Evolutionary conservation across 2,797 vertebrate genomes (phyloP).

Genomic region (Spea hammondii): DNA sequence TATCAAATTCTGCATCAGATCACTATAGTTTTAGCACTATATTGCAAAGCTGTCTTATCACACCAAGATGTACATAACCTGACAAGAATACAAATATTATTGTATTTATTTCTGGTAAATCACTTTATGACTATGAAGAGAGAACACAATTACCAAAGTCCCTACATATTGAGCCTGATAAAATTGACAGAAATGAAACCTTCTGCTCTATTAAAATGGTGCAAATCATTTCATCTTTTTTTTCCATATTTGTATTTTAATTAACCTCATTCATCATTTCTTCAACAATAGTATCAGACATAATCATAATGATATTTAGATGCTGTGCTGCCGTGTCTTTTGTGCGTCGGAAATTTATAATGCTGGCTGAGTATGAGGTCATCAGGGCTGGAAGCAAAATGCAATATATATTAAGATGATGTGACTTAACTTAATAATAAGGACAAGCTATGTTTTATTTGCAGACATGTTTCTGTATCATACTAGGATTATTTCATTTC

Average conservation of each 20-base stretch:
- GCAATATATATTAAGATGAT: too few species aligned
- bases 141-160: neutral
- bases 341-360: neutral
- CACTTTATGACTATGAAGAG: neutral
- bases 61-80: too few species aligned
- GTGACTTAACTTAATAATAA: too few species aligned
- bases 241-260: neutral
- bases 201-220: neutral
- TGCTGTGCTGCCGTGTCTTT: neutral
- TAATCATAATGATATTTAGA: neutral
- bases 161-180: neutral
- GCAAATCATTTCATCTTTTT: constrained; percentile 2
- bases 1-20: too few species aligned
- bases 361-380: too few species aligned
- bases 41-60: too few species aligned
- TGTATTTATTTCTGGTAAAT: neutral
- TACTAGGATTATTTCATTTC: too few species aligned
- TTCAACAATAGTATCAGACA: constrained; percentile 10
- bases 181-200: neutral
- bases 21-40: too few species aligned
- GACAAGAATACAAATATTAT: too few species aligned
- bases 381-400: too few species aligned
- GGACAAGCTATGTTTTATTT: too few species aligned
- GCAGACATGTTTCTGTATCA: too few species aligned
- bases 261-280: constrained; percentile 11